A percentile compares a stretch with the other conserved stretches of the same genome.
Conservation (phyloP, 2,888 invertebrate species). For the Ochropleura plecta region DNA sequence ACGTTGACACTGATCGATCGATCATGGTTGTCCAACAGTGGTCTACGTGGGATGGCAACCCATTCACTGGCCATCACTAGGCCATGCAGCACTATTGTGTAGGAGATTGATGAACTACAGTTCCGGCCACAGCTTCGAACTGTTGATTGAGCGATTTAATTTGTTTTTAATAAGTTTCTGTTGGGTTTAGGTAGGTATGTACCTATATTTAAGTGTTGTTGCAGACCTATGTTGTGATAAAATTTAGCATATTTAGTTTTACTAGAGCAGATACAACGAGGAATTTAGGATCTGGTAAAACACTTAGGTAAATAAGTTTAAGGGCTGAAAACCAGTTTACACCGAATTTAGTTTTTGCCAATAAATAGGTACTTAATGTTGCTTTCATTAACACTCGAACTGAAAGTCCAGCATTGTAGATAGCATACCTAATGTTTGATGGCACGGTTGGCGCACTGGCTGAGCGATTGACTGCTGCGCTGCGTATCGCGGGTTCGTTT, state of each 20-base stretch:
- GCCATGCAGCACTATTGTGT: constrained; percentile 27
- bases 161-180: background rate
- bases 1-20: constrained; percentile 40
- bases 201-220: no score
- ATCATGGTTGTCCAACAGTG: constrained; percentile 58
- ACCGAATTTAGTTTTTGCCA: background rate
- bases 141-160: constrained; percentile 24
- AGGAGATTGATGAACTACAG: constrained; percentile 54
- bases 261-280: background rate
- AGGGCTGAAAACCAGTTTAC: background rate
- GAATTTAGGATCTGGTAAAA: background rate
- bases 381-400: background rate
- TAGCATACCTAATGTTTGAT: no score
- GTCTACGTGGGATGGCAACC: constrained; percentile 36
- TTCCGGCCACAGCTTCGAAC: constrained; percentile 36
- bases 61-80: constrained; percentile 40
- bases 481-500: no score
- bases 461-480: no score
- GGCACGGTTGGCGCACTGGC: no score
- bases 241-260: no score
- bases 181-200: no score
- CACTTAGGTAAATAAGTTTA: background rate
- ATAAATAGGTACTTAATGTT: background rate
- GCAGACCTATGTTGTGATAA: no score
- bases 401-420: no score